These are phyloP conservation scores for Ammodytes marinus DNA, from an alignment of 2,113 vertebrate species.

Conservation along the genomic window DNA sequence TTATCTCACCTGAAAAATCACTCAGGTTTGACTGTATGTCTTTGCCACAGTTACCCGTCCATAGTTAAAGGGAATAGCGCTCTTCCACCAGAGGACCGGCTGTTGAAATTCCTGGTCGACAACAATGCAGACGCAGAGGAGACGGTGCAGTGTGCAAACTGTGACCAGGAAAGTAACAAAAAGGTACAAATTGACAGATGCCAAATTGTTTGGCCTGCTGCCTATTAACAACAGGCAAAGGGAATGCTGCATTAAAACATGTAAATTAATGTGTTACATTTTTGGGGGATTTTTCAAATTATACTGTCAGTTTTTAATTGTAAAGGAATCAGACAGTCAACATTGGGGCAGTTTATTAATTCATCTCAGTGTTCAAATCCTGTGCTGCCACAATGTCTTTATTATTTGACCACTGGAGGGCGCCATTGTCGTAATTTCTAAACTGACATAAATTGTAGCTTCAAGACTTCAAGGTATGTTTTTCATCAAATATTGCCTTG, in stretches of 20 bases:
- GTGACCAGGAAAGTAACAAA: slow-evolving; percentile 88
- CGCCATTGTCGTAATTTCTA: neutral
- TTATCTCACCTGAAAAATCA: neutral
- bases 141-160: slow-evolving; percentile 92
- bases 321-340: neutral
- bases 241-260: too few species aligned
- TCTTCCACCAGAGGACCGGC: slow-evolving; percentile 90
- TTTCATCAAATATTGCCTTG: neutral
- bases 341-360: neutral
- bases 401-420: neutral
- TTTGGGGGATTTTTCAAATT: neutral
- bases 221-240: too few species aligned
- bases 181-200: slow-evolving; percentile 78
- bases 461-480: neutral
- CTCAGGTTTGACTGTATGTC: neutral
- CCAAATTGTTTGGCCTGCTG: neutral
- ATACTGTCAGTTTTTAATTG: neutral
- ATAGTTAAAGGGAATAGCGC: slow-evolving; percentile 88
- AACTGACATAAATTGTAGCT: neutral
- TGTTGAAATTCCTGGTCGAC: slow-evolving; percentile 94
- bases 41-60: slow-evolving; percentile 87
- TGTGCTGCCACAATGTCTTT: neutral
- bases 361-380: neutral
- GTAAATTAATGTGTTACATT: neutral
- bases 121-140: slow-evolving; percentile 88